These are phyloP conservation scores for Thereva nobilitata DNA, from an alignment of 2,888 invertebrate species.

Conservation along the genomic window DNA sequence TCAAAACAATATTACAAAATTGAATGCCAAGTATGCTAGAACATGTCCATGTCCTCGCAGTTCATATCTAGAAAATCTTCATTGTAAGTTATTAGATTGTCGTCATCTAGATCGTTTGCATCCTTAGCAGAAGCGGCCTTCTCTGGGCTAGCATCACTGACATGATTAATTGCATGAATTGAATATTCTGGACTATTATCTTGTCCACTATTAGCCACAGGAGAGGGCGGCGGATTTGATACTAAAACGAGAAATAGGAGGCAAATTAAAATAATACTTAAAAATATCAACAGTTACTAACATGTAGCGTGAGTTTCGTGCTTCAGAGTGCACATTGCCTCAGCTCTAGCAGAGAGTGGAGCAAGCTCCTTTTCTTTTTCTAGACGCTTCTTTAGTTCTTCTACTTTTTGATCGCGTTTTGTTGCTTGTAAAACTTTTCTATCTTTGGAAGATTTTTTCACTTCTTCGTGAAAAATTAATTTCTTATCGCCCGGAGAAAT, in stretches of 20 bases:
- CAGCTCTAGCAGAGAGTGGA: slow-evolving; percentile 50
- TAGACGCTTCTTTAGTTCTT: slow-evolving; percentile 67
- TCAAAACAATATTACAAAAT: neutral
- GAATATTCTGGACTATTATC: slow-evolving; percentile 70
- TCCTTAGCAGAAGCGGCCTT: slow-evolving; percentile 45
- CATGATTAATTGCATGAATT: slow-evolving; percentile 57
- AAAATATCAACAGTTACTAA: slow-evolving; percentile 29
- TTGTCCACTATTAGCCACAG: slow-evolving; percentile 71
- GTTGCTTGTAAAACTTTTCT: slow-evolving; percentile 63
- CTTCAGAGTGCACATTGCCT: slow-evolving; percentile 47
- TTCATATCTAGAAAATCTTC: slow-evolving; percentile 75
- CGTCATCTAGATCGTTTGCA: slow-evolving; percentile 50
- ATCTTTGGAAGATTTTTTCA: slow-evolving; percentile 62
- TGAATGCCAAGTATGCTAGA: slow-evolving; percentile 56
- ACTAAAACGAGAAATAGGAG: slow-evolving; percentile 46
- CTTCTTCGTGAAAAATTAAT: slow-evolving; percentile 71
- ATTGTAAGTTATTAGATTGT: slow-evolving; percentile 61
- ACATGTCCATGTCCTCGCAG: slow-evolving; percentile 74
- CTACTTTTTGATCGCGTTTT: slow-evolving; percentile 67
- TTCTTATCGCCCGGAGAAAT: slow-evolving; percentile 69
- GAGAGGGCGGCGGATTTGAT: slow-evolving; percentile 79
- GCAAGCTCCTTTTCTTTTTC: slow-evolving; percentile 56
- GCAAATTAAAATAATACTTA: neutral
- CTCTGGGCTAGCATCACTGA: slow-evolving; percentile 48
- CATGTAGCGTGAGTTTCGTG: slow-evolving; percentile 50